Percentiles rank a stretch among this genome's conserved stretches.
Evolutionary conservation across 2,888 invertebrate genomes (phyloP).

Genomic region (Amphipoea oculea): DNA sequence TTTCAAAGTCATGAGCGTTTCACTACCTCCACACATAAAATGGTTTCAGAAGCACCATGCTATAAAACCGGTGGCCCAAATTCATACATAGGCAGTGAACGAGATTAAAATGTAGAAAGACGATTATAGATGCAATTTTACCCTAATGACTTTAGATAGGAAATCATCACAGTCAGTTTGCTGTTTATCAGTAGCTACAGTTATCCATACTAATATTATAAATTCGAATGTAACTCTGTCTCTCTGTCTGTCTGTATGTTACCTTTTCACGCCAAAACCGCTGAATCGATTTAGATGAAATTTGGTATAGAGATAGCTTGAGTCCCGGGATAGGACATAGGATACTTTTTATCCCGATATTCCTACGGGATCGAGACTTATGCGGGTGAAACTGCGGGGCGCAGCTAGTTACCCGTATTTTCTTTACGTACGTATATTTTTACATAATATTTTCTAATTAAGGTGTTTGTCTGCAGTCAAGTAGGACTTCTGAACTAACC

Average conservation of each 20-base stretch:
- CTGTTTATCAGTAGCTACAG: neutral
- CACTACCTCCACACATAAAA: slow-evolving; percentile 55
- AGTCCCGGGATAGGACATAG: too few species aligned
- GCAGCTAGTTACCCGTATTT: neutral
- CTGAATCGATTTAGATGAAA: too few species aligned
- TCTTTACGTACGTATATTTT: neutral
- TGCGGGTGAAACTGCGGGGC: too few species aligned
- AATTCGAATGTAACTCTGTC: too few species aligned
- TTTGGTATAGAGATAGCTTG: too few species aligned
- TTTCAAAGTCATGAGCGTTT: slow-evolving; percentile 85
- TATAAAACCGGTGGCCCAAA: slow-evolving; percentile 19
- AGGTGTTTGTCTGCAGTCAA: neutral
- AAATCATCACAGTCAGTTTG: neutral
- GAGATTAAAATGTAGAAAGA: neutral
- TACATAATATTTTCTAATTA: neutral
- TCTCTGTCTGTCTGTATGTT: too few species aligned
- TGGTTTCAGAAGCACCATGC: slow-evolving; percentile 38
- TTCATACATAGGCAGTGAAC: slow-evolving; percentile 2
- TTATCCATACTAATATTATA: too few species aligned
- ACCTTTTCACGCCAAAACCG: too few species aligned
- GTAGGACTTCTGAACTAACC: slow-evolving; percentile 22
- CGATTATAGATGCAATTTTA: neutral
- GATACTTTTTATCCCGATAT: too few species aligned
- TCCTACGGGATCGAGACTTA: too few species aligned
- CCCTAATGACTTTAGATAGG: neutral